Conservation (phyloP, 2,797 vertebrate genomes). For the Paguma larvata region DNA sequence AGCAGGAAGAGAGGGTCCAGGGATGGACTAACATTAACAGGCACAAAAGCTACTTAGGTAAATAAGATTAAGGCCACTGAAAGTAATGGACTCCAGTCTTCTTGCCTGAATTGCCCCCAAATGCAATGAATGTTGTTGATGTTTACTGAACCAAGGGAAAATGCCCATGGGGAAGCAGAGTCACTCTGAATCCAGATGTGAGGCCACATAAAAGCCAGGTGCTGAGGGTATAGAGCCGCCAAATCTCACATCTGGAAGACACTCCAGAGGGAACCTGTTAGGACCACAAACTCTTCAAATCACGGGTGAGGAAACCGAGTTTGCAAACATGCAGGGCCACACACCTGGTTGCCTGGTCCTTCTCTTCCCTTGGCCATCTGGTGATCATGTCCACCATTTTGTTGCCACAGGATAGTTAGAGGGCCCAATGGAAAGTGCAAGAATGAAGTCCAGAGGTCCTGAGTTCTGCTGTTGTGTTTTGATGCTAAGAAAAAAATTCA, state of each 20-base stretch:
- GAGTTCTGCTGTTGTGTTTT: background rate
- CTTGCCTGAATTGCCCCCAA: fast-evolving
- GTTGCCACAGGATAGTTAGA: background rate
- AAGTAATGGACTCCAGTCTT: background rate
- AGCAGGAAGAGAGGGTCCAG: background rate
- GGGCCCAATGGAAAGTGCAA: background rate
- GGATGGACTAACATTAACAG: background rate
- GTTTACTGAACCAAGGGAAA: background rate
- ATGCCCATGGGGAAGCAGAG: background rate
- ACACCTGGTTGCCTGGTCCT: fast-evolving
- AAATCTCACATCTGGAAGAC: background rate
- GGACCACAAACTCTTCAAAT: too few relatives aligned
- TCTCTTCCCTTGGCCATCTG: background rate
- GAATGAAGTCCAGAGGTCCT: background rate
- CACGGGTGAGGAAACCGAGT: background rate
- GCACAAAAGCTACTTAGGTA: background rate
- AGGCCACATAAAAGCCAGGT: background rate
- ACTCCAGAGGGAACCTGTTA: too few relatives aligned
- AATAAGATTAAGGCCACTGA: background rate
- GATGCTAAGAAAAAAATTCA: background rate
- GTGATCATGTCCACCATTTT: background rate
- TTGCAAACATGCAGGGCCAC: background rate
- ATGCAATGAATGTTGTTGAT: background rate
- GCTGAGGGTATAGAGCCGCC: fast-evolving
- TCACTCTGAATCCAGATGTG: background rate